phyloP scores from a whole-genome alignment of 2,113 vertebrate species.

The Lycocorax pyrrhopterus region DNA sequence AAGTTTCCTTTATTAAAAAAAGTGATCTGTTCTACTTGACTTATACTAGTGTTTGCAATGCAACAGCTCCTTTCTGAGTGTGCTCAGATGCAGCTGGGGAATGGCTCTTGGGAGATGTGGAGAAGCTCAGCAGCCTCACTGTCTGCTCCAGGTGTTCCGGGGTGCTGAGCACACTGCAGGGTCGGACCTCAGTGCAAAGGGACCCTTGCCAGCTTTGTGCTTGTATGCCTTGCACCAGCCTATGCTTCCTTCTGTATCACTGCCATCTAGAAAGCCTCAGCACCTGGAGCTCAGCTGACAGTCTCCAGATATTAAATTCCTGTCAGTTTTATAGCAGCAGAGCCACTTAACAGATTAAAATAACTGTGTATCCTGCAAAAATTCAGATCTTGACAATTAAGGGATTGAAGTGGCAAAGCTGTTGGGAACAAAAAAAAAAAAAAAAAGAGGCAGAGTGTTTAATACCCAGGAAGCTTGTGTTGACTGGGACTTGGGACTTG shows the following conservation, averaged over 20 bases:
- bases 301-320: conserved; percentile 38
- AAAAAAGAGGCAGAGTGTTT: not conserved
- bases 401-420: conserved; percentile 34
- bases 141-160: not conserved
- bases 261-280: not conserved
- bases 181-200: rapidly evolving
- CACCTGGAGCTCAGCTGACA: conserved; percentile 50
- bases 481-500: not conserved
- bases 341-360: conserved; percentile 65
- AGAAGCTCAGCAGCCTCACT: not conserved
- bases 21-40: not conserved
- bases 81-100: not conserved
- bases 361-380: conserved; percentile 43
- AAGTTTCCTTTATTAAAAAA: not conserved
- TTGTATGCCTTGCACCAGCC: not conserved
- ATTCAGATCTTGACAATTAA: conserved; percentile 41
- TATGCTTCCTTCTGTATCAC: not conserved
- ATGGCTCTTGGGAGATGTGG: not conserved
- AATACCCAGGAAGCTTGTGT: not conserved
- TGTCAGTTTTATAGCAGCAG: conserved; percentile 43
- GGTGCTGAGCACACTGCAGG: not conserved
- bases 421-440: not conserved
- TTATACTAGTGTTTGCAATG: not conserved
- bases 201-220: not conserved
- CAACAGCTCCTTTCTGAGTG: not conserved